phyloP scores from a whole-genome alignment of 2,888 invertebrate genomes.

The Boloria selene region DNA sequence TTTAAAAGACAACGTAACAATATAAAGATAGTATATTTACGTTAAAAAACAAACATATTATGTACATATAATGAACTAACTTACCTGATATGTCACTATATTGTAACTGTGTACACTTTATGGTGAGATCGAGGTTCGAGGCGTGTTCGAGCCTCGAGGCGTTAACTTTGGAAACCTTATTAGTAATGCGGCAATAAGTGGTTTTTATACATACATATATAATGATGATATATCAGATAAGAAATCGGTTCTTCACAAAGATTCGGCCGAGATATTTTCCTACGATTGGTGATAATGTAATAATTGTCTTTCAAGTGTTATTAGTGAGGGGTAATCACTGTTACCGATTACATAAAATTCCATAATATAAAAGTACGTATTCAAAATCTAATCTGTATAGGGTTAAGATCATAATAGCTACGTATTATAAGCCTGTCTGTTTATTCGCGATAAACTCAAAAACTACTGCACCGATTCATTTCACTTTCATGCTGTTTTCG shows the following conservation, averaged over 20 bases:
- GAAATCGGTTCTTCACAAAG: conserved; percentile 39
- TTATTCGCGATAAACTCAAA: too few species aligned
- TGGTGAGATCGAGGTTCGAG: too few species aligned
- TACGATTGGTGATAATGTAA: conserved; percentile 29
- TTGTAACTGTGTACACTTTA: too few species aligned
- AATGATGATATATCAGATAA: conserved; percentile 36
- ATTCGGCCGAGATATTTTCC: conserved; percentile 36
- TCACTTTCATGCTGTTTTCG: too few species aligned
- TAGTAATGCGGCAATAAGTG: conserved; percentile 24
- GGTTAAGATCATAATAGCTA: neutral
- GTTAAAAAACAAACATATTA: too few species aligned
- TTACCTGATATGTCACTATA: too few species aligned
- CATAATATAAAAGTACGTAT: neutral
- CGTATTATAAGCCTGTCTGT: too few species aligned
- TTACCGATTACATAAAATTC: conserved; percentile 21
- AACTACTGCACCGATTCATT: too few species aligned
- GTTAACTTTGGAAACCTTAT: conserved; percentile 13
- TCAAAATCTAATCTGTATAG: conserved; percentile 3
- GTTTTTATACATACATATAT: conserved; percentile 35
- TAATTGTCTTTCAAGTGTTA: conserved; percentile 8
- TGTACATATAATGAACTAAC: too few species aligned
- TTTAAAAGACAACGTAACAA: too few species aligned
- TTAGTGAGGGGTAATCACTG: conserved; percentile 33
- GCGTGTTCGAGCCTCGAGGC: conserved; percentile 3
- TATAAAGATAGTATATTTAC: too few species aligned